Base-by-base conservation (phyloP, 1,140 invertebrate species). In the Bathynomus jamesi region DNA sequence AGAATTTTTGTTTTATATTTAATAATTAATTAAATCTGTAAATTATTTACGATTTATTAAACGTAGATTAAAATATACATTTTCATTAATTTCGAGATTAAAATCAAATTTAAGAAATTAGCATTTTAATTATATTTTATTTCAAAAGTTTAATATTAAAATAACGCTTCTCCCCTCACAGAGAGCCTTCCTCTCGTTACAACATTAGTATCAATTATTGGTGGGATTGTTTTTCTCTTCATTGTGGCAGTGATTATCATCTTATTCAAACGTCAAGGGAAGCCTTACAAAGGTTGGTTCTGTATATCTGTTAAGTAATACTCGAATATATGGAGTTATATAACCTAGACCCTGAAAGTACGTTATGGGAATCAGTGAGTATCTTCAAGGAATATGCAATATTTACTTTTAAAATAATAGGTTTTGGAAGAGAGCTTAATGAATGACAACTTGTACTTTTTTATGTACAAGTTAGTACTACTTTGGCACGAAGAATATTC, bases 161-260 rank as follows among this genome's bases (percentile, higher is more conserved):
- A n/a, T n/a, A n/a, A n/a, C n/a, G n/a, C n/a, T n/a, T 40, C 17
- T 40, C 32, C 32, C 32, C 32, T 53, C 40, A 31, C 83, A 89
- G 88, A 88, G 82, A 84, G 84, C 68, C 85, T 88, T 63, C 87
- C 88, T 3, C 80, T 89, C n/a, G 79, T 88, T 8, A 81, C 87
- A 68, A 88, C 89, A 29, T 79, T 89, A 46, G 86, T 86, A 60
- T 86, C 85, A 61, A 86, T 88, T 10, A 85, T 88, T 70, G 87
- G 87, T 17, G 87, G 86, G 0, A 87, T 87, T n/a, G 85, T 89
- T 68, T 81, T 89, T 79, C 85, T 89, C 62, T 84, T 88, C 1
- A 84, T 85, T 4, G 81, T 88, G n/a, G 85, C 87, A 64, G 86
- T 89, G 83, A 80, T 88, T 28, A 84, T 89, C 65, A 86, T 89